Evolutionary conservation across 2,113 vertebrate species (phyloP), one percentile per base, ranked within the genome.

Genomic region (Rallus limicola): DNA sequence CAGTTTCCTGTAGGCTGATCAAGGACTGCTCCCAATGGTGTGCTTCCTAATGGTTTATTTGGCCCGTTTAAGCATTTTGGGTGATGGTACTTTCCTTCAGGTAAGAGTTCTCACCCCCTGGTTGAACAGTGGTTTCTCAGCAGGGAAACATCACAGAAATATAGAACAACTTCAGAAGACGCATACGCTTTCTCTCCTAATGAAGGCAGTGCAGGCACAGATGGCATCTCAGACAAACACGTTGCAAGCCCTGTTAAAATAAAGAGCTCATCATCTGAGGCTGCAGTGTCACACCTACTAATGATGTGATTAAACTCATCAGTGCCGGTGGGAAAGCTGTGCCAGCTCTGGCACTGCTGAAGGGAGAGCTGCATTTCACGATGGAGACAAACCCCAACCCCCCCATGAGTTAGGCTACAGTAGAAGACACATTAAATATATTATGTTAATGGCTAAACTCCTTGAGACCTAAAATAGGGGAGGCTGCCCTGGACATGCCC

Each of bases 271-370:
- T 91, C 94, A 84, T 94, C 16, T 0, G 67, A 84, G 86, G 88
- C 86, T 93, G 91, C 91, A 74, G 84, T 79, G 91, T 96, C 92
- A 89, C 93, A 96, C 86, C 95, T 92, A 85, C 93, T 97, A 97
- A 96, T 72, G 92, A 95, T 94, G 88, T 82, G 91, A 95, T 95
- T 95, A 95, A 94, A 93, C 86, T 94, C 91, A 92, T 93, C 91
- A 84, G 84, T 34, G 78, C 86, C 10, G 9, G 62, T 46, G 91
- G 92, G 92, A 83, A 87, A 87, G 65, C 92, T 76, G 58, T 82
- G 90, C 78, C 86, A 84, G 74, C 74, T 89, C 81, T 58, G 74
- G 44, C 78, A 13, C 67, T 52, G 67, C 34, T 76, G 82, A 84
- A 74, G 16, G 56, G 38, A 75, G 48, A 13, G 13, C 72, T 81